Evolutionary conservation across 1,140 invertebrate species (phyloP).

Genomic region (Periplaneta americana): DNA sequence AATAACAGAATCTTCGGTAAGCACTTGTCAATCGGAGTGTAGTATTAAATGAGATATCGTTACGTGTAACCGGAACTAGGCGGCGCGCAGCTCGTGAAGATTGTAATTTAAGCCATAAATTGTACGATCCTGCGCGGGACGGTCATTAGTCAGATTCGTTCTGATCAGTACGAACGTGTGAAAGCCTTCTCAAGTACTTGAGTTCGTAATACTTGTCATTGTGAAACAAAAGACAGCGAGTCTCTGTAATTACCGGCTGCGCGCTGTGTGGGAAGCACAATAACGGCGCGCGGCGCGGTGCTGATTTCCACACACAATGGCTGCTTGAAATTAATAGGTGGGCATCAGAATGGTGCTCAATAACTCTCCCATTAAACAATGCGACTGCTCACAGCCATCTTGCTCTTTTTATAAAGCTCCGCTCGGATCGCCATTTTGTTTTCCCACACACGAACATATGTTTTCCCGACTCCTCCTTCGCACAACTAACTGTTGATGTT

Average conservation of each 20-base stretch:
- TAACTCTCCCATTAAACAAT: neutral
- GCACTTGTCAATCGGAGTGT: too few relatives aligned
- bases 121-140: too few relatives aligned
- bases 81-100: too few relatives aligned
- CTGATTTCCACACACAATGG: neutral
- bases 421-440: neutral
- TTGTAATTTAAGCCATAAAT: too few relatives aligned
- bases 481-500: neutral
- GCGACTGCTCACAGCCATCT: neutral
- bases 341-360: neutral
- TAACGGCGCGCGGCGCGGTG: neutral
- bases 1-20: too few relatives aligned
- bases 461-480: neutral
- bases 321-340: neutral
- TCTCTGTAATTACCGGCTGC: neutral
- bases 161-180: too few relatives aligned
- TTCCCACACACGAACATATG: neutral
- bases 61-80: too few relatives aligned
- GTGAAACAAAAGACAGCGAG: neutral
- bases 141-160: too few relatives aligned
- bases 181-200: too few relatives aligned
- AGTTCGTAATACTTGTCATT: too few relatives aligned
- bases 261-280: neutral
- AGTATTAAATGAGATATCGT: too few relatives aligned
- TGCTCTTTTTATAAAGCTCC: neutral